A percentile compares a stretch with the other conserved stretches of the same genome.
Evolutionary conservation across 2,113 vertebrate species (phyloP).

Genomic region (Tapirus terrestris): DNA sequence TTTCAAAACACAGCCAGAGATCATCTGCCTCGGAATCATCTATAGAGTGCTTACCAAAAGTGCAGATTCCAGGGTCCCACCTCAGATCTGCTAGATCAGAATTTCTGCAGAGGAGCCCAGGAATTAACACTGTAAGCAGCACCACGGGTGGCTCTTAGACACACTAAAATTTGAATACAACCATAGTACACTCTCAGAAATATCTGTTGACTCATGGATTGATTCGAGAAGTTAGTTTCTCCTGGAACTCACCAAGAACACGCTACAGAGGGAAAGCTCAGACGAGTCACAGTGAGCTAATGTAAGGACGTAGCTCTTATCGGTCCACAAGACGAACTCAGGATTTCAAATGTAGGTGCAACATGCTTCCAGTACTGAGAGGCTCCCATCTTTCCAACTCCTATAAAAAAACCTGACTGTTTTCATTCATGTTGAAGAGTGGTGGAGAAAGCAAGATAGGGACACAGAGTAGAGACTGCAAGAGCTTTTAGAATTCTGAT

Average conservation of each 20-base stretch:
- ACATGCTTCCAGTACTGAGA: neutral
- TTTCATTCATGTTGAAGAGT: neutral
- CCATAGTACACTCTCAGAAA: neutral
- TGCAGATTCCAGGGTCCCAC: neutral
- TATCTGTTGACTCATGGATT: neutral
- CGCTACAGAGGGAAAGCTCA: neutral
- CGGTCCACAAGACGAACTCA: neutral
- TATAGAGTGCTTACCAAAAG: neutral
- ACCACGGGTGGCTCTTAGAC: neutral
- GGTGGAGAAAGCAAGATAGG: neutral
- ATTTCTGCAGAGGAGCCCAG: neutral
- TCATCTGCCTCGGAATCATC: neutral
- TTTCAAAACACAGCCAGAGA: neutral
- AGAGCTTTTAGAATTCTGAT: neutral
- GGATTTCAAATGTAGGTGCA: too few relatives aligned
- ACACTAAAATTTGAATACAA: neutral
- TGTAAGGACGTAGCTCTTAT: neutral
- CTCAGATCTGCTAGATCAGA: neutral
- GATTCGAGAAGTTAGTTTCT: neutral
- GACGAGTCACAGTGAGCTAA: neutral
- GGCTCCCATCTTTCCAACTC: neutral
- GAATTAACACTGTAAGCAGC: neutral
- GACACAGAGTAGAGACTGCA: neutral
- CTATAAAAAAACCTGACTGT: neutral
- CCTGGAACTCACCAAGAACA: neutral